Conservation (phyloP, 2,888 invertebrate genomes). For the Macrophya annulata region DNA sequence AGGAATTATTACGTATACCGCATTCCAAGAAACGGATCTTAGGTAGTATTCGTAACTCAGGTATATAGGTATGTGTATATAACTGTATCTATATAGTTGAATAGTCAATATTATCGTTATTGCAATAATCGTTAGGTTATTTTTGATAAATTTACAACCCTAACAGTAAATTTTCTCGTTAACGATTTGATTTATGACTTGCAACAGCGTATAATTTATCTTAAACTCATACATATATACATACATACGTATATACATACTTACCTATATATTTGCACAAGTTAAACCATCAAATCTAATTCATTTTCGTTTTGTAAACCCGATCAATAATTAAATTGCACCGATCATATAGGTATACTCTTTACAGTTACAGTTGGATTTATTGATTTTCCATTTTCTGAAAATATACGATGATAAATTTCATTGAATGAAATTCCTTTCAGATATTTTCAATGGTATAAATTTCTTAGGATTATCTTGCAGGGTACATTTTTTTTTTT, state of each 20-base stretch:
- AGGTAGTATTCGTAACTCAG: conserved; percentile 19
- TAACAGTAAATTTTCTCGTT: conserved; percentile 19
- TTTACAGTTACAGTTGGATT: not conserved
- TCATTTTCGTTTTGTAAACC: not conserved
- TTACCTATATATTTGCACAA: not conserved
- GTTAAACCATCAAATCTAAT: not conserved
- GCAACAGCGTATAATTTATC: conserved; percentile 6
- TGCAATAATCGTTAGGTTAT: conserved; percentile 42
- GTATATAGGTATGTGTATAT: not conserved
- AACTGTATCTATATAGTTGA: not conserved
- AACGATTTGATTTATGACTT: conserved; percentile 11
- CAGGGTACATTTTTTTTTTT: not conserved
- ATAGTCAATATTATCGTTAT: conserved; percentile 40
- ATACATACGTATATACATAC: not conserved
- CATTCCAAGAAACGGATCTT: conserved; percentile 3
- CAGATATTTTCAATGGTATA: conserved; percentile 22
- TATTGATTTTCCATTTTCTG: not conserved
- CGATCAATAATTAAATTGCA: not conserved
- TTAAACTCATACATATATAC: not conserved
- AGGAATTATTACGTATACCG: not conserved
- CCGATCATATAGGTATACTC: not conserved
- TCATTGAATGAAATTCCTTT: not conserved
- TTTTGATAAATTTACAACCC: not conserved
- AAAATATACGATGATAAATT: not conserved
- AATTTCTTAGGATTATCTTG: not conserved